Percentiles rank a stretch among this genome's conserved stretches.
Conservation (phyloP, 2,888 invertebrate genomes). For the Philaethria dido region DNA sequence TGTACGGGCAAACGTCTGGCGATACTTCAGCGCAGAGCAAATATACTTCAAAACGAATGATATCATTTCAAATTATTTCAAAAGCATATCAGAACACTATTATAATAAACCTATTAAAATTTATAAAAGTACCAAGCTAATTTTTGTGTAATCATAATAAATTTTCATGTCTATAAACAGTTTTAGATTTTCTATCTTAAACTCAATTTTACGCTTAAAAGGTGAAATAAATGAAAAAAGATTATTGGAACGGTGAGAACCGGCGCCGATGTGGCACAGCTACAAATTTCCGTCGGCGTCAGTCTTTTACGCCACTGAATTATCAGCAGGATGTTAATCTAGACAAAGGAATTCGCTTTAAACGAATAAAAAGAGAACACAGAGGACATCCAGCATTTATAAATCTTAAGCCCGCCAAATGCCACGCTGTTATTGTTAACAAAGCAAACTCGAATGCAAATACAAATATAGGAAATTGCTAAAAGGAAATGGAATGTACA, state of each 20-base stretch:
- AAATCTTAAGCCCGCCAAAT: constrained; percentile 36
- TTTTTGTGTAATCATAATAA: not conserved
- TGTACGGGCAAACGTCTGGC: constrained; percentile 26
- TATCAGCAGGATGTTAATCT: constrained; percentile 67
- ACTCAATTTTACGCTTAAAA: not conserved
- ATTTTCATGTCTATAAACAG: not conserved
- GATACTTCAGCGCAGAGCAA: constrained; percentile 24
- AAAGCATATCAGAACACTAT: constrained; percentile 11
- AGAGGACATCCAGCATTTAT: constrained; percentile 49
- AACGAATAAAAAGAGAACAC: constrained; percentile 48
- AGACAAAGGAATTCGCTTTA: constrained; percentile 62
- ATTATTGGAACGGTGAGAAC: constrained; percentile 43
- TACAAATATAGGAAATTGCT: constrained; percentile 22
- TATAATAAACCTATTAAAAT: not conserved
- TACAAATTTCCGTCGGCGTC: constrained; percentile 63
- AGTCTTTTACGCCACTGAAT: constrained; percentile 47
- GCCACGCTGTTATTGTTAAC: constrained; percentile 24
- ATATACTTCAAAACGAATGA: constrained; percentile 23
- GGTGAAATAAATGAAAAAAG: constrained; percentile 7
- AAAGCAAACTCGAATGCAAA: constrained; percentile 24
- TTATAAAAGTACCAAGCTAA: not conserved
- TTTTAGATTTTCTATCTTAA: constrained; percentile 1
- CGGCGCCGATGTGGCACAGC: constrained; percentile 52
- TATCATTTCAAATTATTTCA: constrained; percentile 26
- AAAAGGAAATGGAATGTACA: constrained; percentile 21